Evolutionary conservation across 2,113 vertebrate species (phyloP).

Genomic region (Silurus glanis): DNA sequence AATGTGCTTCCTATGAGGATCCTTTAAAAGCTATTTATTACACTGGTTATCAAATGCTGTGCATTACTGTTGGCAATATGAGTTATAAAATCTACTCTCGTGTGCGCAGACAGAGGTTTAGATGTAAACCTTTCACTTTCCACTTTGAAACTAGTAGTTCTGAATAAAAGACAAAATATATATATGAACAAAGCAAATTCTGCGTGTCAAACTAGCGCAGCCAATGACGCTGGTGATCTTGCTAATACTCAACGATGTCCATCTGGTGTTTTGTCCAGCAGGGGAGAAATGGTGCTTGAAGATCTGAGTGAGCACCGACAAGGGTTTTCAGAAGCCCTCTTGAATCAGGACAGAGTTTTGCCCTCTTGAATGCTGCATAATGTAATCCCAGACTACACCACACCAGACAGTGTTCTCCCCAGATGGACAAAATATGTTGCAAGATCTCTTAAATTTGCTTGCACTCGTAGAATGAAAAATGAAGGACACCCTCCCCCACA

Average conservation of each 20-base stretch:
- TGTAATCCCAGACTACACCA: not conserved
- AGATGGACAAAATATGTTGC: conserved; percentile 20
- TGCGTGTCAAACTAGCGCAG: conserved; percentile 32
- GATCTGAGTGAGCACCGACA: conserved; percentile 26
- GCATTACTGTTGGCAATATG: conserved; percentile 39
- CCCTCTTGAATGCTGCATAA: not conserved
- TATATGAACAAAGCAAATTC: conserved; percentile 22
- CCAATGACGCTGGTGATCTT: conserved; percentile 49
- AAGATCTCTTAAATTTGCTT: conserved; percentile 25
- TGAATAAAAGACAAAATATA: conserved; percentile 40
- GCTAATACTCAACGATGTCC: conserved; percentile 29
- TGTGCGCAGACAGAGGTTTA: conserved; percentile 14
- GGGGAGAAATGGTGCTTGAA: conserved; percentile 24
- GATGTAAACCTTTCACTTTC: conserved; percentile 37
- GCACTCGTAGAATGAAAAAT: conserved; percentile 50
- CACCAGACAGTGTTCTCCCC: conserved; percentile 14
- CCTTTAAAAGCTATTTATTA: conserved; percentile 32
- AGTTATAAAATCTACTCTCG: conserved; percentile 18
- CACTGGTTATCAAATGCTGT: conserved; percentile 29
- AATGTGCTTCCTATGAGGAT: conserved; percentile 45
- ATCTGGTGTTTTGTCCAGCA: conserved; percentile 27
- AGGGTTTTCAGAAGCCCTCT: conserved; percentile 18
- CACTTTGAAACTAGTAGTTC: conserved; percentile 48
- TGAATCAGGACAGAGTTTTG: conserved; percentile 3
- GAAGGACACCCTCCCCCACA: conserved; percentile 8